A percentile compares a stretch with the other conserved stretches of the same genome.
Evolutionary conservation across 2,113 vertebrate genomes (phyloP).

Genomic region (Salvelinus fontinalis): DNA sequence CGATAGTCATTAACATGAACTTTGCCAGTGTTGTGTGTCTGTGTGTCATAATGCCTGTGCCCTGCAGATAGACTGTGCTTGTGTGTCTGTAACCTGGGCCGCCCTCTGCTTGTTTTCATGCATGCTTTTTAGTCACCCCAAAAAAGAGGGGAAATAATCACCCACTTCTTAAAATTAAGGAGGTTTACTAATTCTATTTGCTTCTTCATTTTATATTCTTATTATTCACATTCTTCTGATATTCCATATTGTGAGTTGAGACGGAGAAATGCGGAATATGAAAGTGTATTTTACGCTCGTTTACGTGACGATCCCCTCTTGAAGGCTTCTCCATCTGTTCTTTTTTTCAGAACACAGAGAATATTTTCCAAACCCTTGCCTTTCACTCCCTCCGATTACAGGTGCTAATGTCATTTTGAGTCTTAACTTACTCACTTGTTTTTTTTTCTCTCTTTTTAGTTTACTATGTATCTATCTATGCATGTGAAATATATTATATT

Average conservation of each 20-base stretch:
- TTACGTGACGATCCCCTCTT: conserved; percentile 86
- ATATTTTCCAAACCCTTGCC: conserved; percentile 99
- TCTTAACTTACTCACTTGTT: conserved; percentile 94
- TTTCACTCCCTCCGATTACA: conserved; percentile 99
- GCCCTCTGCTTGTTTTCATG: conserved; percentile 81
- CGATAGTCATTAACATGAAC: conserved; percentile 75
- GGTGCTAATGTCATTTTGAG: conserved; percentile 99
- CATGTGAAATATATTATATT: conserved; percentile 43
- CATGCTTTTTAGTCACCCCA: conserved; percentile 80
- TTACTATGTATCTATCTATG: conserved; percentile 56
- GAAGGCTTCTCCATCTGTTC: conserved; percentile 99
- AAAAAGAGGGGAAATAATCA: conserved; percentile 74
- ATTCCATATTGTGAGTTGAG: conserved; percentile 60
- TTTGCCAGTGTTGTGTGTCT: conserved; percentile 46
- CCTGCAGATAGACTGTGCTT: conserved; percentile 30
- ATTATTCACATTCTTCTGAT: conserved; percentile 56
- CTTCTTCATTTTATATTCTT: conserved; percentile 36
- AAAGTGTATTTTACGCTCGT: conserved; percentile 75
- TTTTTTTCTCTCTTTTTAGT: conserved; percentile 79
- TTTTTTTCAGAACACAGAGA: conserved; percentile 99
- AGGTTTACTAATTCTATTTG: conserved; percentile 84
- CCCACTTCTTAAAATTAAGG: conserved; percentile 94
- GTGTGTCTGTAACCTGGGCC: conserved; percentile 74
- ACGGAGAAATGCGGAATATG: conserved; percentile 71
- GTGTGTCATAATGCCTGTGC: conserved; percentile 34